phyloP scores from a whole-genome alignment of 1,140 invertebrate genomes.

The Drosophila novamexicana region DNA sequence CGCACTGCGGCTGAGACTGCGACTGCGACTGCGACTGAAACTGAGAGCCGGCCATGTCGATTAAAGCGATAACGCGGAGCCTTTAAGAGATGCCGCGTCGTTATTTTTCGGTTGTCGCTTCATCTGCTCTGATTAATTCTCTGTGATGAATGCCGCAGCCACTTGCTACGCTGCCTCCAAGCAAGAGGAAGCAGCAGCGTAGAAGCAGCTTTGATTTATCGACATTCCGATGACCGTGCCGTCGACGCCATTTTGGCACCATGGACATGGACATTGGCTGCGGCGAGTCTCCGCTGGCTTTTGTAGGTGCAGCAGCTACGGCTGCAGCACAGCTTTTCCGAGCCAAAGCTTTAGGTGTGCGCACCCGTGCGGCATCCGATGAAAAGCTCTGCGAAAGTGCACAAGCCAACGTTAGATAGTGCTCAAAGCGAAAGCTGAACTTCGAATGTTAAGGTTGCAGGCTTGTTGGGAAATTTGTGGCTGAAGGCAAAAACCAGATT shows the following conservation, averaged over 20 bases:
- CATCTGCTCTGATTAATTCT: constrained; percentile 79
- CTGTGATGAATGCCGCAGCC: constrained; percentile 74
- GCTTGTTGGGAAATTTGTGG: constrained; percentile 9
- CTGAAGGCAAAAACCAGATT: not conserved
- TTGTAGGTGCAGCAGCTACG: constrained; percentile 58
- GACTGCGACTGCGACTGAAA: not conserved
- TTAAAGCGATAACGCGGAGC: constrained; percentile 68
- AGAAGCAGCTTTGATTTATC: constrained; percentile 70
- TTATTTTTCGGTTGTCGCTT: constrained; percentile 78
- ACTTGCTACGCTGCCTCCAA: constrained; percentile 43
- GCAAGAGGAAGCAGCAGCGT: constrained; percentile 3
- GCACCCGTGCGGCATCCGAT: too few species aligned
- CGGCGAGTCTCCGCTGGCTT: not conserved
- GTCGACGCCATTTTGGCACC: constrained; percentile 60
- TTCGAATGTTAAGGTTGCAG: constrained; percentile 21
- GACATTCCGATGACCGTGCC: constrained; percentile 47
- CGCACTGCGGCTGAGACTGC: constrained; percentile 27
- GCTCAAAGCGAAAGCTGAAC: constrained; percentile 32
- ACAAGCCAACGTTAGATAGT: constrained; percentile 39
- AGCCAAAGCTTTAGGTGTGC: constrained; percentile 41
- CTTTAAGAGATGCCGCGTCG: constrained; percentile 73
- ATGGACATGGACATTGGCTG: not conserved
- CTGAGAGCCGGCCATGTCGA: constrained; percentile 44
- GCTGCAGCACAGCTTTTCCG: constrained; percentile 41
- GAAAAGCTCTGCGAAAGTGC: constrained; percentile 47